Conservation (phyloP, 1,140 invertebrate genomes). For the Trialeurodes vaporariorum region DNA sequence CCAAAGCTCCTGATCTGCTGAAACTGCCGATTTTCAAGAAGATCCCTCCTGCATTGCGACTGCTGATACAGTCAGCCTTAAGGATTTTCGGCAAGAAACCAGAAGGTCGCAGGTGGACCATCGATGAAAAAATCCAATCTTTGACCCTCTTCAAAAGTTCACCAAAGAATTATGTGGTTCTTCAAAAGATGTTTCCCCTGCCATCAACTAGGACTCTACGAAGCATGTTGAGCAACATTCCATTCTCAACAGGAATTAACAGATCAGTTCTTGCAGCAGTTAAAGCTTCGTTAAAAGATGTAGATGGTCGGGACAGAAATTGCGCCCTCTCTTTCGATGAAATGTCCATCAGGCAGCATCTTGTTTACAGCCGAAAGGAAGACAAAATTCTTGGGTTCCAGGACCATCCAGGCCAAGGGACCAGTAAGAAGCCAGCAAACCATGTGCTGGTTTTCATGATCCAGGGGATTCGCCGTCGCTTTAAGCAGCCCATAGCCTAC, state of each 20-base stretch:
- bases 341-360: background rate
- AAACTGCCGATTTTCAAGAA: background rate
- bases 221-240: background rate
- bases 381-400: background rate
- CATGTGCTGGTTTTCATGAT: slow-evolving; percentile 12
- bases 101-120: background rate
- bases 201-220: slow-evolving; percentile 1
- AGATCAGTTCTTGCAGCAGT: background rate
- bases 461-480: background rate
- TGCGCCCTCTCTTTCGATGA: background rate
- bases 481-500: slow-evolving; percentile 6
- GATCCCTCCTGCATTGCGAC: background rate
- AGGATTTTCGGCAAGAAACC: background rate
- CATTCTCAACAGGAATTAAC: background rate
- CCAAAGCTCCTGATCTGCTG: background rate
- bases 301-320: background rate
- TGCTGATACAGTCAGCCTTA: background rate
- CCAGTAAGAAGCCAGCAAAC: background rate
- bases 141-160: background rate
- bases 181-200: slow-evolving; percentile 4
- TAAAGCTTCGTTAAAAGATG: background rate
- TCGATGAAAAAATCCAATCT: slow-evolving; percentile 3
- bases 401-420: background rate
- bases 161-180: background rate
- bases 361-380: background rate